Evolutionary conservation across 2,888 invertebrate species (phyloP), one percentile per base, ranked within the genome.

Genomic region (Phyllotreta cruciferae): DNA sequence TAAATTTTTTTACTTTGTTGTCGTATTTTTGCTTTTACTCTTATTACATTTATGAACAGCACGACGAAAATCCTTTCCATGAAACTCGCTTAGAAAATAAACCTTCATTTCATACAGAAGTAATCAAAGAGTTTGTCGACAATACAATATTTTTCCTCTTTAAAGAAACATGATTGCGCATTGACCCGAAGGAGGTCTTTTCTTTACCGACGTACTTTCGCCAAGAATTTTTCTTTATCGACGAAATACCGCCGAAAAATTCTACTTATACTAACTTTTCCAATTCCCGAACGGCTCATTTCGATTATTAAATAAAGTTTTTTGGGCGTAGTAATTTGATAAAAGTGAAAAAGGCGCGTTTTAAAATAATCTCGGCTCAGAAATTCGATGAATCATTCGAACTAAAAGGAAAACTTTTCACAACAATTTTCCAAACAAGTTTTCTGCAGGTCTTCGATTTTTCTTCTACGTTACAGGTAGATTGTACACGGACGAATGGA

Each of bases 281-380:
- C 14, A 14, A 47, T 14, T 47, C 47, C n/a, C 14, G 47, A 47
- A 44, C 44, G 44, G 14, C 44, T 44, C 9, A 44, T 44, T 14
- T 47, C 6, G 47, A 47, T 47, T 47, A 47, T 47, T 47, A 14
- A 47, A 47, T 47, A 47, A 47, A 47, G 47, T 47, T 47, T 47
- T 24, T 14, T 14, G 6, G 47, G 5, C 13, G 47, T 8, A 47
- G 6, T 44, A 6, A 47, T 47, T 44, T 44, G 10, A 44, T 44
- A 7, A 14, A 24, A 24, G 24, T 24, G 24, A 24, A 24, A 24
- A 24, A 24, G 24, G 24, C 24, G 24, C 24, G 24, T 24, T 24
- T 24, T 24, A 24, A 24, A 24, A 24, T 24, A 24, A 24, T 24
- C 24, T 24, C 4, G 1, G 4, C 24, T 24, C 24, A 24, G 24